phyloP scores from a whole-genome alignment of 2,888 invertebrate genomes.

The Molanna angustata region DNA sequence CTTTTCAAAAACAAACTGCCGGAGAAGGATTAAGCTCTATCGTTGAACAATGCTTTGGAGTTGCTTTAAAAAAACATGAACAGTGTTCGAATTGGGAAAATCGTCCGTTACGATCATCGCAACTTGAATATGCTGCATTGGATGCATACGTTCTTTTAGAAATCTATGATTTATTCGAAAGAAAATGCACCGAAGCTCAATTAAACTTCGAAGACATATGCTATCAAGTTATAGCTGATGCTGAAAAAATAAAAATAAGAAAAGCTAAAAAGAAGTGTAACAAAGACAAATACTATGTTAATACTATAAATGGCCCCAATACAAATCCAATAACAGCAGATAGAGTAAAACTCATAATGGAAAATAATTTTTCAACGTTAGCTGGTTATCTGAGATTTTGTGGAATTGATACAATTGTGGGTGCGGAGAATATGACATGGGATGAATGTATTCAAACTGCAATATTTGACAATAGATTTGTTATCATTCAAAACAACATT shows the following conservation, averaged over 20 bases:
- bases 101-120: constrained; percentile 73
- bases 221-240: constrained; percentile 56
- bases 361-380: constrained; percentile 8
- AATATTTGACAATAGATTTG: constrained; percentile 50
- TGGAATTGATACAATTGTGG: constrained; percentile 61
- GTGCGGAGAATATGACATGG: constrained; percentile 57
- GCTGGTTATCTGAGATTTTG: constrained; percentile 42
- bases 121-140: constrained; percentile 80
- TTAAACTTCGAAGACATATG: constrained; percentile 65
- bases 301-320: constrained; percentile 18
- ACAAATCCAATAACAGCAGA: not conserved
- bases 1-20: constrained; percentile 46
- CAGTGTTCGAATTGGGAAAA: constrained; percentile 91
- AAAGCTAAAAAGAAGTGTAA: constrained; percentile 16
- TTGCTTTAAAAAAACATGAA: constrained; percentile 79
- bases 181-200: constrained; percentile 44
- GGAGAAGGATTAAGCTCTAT: constrained; percentile 71
- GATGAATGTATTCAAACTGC: constrained; percentile 51
- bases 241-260: constrained; percentile 32
- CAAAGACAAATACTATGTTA: constrained; percentile 7
- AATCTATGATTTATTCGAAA: constrained; percentile 67
- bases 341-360: constrained; percentile 13
- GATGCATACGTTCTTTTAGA: constrained; percentile 86
- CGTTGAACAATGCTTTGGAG: constrained; percentile 73
- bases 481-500: constrained; percentile 51